Conservation (phyloP, 2,113 vertebrate genomes). For the Siniperca chuatsi region DNA sequence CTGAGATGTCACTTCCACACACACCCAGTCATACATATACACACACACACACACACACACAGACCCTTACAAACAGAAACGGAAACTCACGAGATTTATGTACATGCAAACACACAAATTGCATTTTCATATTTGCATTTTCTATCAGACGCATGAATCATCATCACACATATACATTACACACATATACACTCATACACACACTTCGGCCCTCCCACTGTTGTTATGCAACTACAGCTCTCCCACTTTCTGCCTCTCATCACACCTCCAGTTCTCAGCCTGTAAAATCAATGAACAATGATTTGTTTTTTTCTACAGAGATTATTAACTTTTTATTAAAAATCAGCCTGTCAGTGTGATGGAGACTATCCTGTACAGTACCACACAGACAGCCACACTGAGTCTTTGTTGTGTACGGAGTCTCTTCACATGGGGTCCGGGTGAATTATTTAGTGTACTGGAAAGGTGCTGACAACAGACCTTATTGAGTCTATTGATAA, state of each 20-base stretch:
- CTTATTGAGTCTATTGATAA: conserved; percentile 39
- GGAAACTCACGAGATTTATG: not conserved
- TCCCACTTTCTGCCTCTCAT: conserved; percentile 40
- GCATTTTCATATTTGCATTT: not conserved
- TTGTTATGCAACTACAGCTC: conserved; percentile 41
- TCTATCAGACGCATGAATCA: not conserved
- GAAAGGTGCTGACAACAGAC: conserved; percentile 51
- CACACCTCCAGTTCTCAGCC: conserved; percentile 51
- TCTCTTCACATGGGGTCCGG: conserved; percentile 7
- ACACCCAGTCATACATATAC: conserved; percentile 6
- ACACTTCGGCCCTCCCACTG: conserved; percentile 10
- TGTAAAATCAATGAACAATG: conserved; percentile 31
- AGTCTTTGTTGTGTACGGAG: conserved; percentile 7
- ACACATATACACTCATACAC: not conserved
- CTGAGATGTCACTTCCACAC: not conserved
- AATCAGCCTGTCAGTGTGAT: not conserved
- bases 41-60: conserved; percentile 9
- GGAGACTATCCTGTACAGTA: not conserved
- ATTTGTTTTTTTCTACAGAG: not conserved
- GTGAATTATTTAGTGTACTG: conserved; percentile 68
- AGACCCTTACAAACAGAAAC: not conserved
- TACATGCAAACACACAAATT: not conserved
- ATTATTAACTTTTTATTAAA: not conserved
- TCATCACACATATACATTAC: not conserved
- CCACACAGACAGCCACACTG: not conserved